Conservation (phyloP, 2,113 vertebrate species). For the Ophthalmolycus amberensis region DNA sequence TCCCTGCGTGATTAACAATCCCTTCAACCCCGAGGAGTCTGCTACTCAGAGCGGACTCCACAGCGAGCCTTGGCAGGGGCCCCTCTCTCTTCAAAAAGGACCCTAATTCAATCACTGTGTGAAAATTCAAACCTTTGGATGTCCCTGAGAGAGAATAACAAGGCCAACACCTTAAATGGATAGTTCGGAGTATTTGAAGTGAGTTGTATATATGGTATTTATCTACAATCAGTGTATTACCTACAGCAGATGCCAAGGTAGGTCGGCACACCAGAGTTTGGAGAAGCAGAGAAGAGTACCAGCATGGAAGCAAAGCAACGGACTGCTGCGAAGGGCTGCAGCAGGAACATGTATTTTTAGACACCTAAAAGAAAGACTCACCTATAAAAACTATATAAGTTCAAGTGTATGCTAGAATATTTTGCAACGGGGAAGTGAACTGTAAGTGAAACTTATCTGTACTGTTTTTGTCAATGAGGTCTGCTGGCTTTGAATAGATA, state of each 20-base stretch:
- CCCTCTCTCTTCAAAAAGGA: conserved; percentile 69
- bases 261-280: not conserved
- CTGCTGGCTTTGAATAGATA: not conserved
- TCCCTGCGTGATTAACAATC: conserved; percentile 71
- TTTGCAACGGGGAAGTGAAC: not conserved
- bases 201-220: not conserved
- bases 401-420: not conserved
- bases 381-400: no score
- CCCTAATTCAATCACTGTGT: conserved; percentile 82
- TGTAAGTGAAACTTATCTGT: no score
- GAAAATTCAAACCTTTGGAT: conserved; percentile 78
- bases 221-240: not conserved
- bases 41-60: conserved; percentile 50
- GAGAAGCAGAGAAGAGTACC: not conserved
- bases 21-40: conserved; percentile 55
- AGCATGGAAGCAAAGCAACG: not conserved
- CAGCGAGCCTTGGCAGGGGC: conserved; percentile 58
- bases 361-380: not conserved
- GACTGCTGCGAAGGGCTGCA: not conserved
- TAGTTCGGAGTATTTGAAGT: not conserved
- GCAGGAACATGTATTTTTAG: not conserved
- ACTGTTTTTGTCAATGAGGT: not conserved
- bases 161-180: conserved; percentile 34
- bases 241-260: not conserved
- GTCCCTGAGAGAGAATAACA: conserved; percentile 65